Base-by-base conservation (phyloP, 2,113 vertebrate genomes). In the Chaenogobius annularis region DNA sequence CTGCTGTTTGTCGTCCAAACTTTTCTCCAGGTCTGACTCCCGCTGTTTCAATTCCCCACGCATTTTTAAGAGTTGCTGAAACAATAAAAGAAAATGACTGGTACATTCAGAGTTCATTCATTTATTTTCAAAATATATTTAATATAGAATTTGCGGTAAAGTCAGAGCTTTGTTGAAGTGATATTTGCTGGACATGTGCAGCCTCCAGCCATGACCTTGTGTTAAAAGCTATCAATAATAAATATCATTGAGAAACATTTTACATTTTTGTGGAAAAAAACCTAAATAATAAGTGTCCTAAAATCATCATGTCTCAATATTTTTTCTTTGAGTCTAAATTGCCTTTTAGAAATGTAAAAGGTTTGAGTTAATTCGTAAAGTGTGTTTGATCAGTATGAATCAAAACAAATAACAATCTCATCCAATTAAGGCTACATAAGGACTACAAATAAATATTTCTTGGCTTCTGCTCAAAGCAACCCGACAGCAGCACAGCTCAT, bases 1-100 rank as follows among this genome's bases (percentile, higher is more conserved):
- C 84, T 96, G 95, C n/a, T 94, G 86, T 81, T 97, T 98, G 66
- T 98, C 96, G 74, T 98, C 95, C 68, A 88, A 85, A 80, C 93
- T 91, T 90, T 95, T 96, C 86, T 97, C 95, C 70, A 98, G 87
- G 83, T 98, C 96, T 2, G 84, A 86, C 79, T 97, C 96, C 79
- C 93, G 94, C 85, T 93, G 95, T 73, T 98, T 96, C 83, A 95
- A 94, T 48, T 98, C 96, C 4, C 98, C 96, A 74, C 96, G 95
- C 78, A 97, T 93, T 89, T 96, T 96, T 74, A 97, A 85, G 68
- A 98, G 93, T 92, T 98, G 96, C 97, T 98, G 87, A 7, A 89
- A 72, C 52, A 78, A 74, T 76, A 10, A 7, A 72, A 82, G 66
- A 74, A 11, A 64, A 22, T 73, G 62, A 19, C 12, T 2, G 10